Base-by-base conservation (phyloP, 2,113 vertebrate species). In the Hassar affinis region DNA sequence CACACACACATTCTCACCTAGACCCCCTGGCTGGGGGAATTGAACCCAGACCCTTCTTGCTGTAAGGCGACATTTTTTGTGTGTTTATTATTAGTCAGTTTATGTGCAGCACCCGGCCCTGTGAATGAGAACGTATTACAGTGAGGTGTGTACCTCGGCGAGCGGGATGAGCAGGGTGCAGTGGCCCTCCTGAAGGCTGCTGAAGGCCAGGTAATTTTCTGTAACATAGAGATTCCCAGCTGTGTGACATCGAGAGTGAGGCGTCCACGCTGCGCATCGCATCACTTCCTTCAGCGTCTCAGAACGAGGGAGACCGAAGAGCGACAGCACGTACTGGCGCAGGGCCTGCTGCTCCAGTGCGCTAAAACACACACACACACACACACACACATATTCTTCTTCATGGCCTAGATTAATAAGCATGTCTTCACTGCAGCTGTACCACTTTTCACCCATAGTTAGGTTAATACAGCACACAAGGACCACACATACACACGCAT, bases 241-340 rank as follows among this genome's bases (percentile, higher is more conserved):
- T 0, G 96, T 98, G 89, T 99, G 98, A 87, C 96, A 96, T 92
- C 97, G 97, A 11, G 94, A 95, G 62, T 98, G 97, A 0, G 98
- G 97, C 0, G 97, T 98, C 98, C 98, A 99, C 15, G 97, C 93
- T 2, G 96, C 94, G 62, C 98, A 99, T 45, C 95, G 92, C 20
- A 92, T 87, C 68, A 97, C 94, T 2, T 95, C 92, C 0, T 94
- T 91, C 66, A 99, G 92, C 51, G 88, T 92, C 90, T 99, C 98
- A 0, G 81, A 89, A 38, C 96, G 95, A 0, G 98, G 97, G 77
- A 99, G 90, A 79, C 96, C 93, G 85, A 99, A 99, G 91, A 96
- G 94, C 25, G 97, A 97, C 82, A 97, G 93, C 87, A 98, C 98
- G 89, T 97, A 97, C 87, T 98, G 95, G 3, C 95, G 94, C 80